Evolutionary conservation across 2,797 vertebrate genomes (phyloP).

Genomic region (Enteromius unitaeniatus): DNA sequence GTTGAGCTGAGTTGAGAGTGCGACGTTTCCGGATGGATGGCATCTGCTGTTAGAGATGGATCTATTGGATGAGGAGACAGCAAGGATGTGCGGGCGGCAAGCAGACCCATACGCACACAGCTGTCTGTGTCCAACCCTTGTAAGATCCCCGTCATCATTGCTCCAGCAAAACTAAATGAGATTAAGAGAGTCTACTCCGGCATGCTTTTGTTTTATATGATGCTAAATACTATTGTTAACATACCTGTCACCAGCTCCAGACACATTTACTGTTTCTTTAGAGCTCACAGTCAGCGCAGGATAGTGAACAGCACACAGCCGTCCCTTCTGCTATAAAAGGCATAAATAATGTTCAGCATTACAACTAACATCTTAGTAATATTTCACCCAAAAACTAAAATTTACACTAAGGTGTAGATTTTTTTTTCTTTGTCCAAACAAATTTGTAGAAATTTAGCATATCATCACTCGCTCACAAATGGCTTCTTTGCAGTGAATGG

Average conservation of each 20-base stretch:
- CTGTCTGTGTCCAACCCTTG: conserved; percentile 75
- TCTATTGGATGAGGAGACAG: conserved; percentile 79
- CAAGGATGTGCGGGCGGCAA: conserved; percentile 82
- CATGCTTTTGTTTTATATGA: neutral
- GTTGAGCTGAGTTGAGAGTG: conserved; percentile 48
- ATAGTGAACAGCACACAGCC: conserved; percentile 84
- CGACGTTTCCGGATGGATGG: conserved; percentile 71
- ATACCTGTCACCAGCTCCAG: conserved; percentile 92
- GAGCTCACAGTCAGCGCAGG: conserved; percentile 75
- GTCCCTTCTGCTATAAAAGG: conserved; percentile 68
- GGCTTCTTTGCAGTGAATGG: neutral
- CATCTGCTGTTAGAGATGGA: conserved; percentile 71
- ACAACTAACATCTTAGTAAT: neutral
- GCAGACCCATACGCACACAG: conserved; percentile 86
- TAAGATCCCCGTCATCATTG: conserved; percentile 84
- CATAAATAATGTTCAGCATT: neutral
- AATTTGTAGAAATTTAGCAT: neutral
- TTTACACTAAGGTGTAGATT: neutral
- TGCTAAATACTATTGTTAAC: neutral
- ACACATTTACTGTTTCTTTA: conserved; percentile 85
- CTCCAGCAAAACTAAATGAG: conserved; percentile 82
- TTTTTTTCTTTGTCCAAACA: neutral
- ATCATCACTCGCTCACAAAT: neutral
- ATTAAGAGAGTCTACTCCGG: conserved; percentile 1
- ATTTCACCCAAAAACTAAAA: neutral